phyloP scores from a whole-genome alignment of 1,140 invertebrate genomes.

The Trichonephila clavata region DNA sequence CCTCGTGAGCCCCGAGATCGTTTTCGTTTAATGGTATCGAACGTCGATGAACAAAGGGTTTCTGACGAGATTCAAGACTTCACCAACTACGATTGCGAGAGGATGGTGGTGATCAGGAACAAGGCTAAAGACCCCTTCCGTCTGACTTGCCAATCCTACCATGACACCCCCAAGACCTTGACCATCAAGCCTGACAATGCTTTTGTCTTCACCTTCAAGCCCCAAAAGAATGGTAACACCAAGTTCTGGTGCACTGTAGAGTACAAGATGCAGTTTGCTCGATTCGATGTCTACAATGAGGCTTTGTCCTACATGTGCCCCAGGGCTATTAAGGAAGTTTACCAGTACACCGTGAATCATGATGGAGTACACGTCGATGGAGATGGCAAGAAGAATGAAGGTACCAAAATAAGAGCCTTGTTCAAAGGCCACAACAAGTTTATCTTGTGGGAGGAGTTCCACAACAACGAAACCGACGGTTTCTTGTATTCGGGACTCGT shows the following conservation, averaged over 20 bases:
- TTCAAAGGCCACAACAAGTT: slow-evolving; percentile 68
- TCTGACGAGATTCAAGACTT: slow-evolving; percentile 57
- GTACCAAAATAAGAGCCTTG: slow-evolving; percentile 54
- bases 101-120: slow-evolving; percentile 63
- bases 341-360: slow-evolving; percentile 62
- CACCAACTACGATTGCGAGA: slow-evolving; percentile 47
- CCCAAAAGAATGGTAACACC: slow-evolving; percentile 23
- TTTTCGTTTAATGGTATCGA: slow-evolving; percentile 27
- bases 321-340: slow-evolving; percentile 21
- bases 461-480: slow-evolving; percentile 30
- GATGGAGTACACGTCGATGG: slow-evolving; percentile 62
- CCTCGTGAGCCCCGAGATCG: slow-evolving; percentile 6
- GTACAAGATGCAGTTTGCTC: slow-evolving; percentile 52
- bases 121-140: background rate
- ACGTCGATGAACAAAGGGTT: slow-evolving; percentile 39
- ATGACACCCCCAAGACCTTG: slow-evolving; percentile 22
- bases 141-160: slow-evolving; percentile 29
- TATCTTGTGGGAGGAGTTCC: slow-evolving; percentile 58
- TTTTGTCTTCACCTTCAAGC: slow-evolving; percentile 54
- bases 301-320: slow-evolving; percentile 60
- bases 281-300: slow-evolving; percentile 66
- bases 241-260: slow-evolving; percentile 62
- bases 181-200: slow-evolving; percentile 36
- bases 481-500: background rate
- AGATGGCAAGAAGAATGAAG: background rate